Evolutionary conservation across 2,888 invertebrate species (phyloP).

Genomic region (Drosophila mayaguana): DNA sequence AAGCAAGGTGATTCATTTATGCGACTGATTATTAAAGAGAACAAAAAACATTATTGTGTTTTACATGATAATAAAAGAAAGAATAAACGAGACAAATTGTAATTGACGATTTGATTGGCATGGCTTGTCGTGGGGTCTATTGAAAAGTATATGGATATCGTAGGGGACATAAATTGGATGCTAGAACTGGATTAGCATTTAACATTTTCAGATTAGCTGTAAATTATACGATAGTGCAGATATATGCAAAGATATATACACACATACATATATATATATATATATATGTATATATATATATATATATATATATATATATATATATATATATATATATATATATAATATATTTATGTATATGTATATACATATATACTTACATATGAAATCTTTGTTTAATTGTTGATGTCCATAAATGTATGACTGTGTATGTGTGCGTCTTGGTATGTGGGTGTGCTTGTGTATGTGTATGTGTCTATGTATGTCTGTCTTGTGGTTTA

Average conservation of each 20-base stretch:
- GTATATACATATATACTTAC: background rate
- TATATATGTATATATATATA: background rate
- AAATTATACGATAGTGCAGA: slow-evolving; percentile 7
- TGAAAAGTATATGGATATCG: slow-evolving; percentile 39
- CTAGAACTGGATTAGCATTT: slow-evolving; percentile 9
- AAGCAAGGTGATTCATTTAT: slow-evolving; percentile 81
- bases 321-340: background rate
- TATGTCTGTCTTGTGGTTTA: slow-evolving; percentile 51
- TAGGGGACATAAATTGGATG: slow-evolving; percentile 51
- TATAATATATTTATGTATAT: background rate
- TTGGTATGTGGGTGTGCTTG: background rate
- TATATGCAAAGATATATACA: background rate
- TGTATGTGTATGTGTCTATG: slow-evolving; percentile 16
- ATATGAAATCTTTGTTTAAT: slow-evolving; percentile 5
- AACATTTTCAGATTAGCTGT: slow-evolving; percentile 10
- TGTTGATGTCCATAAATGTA: background rate
- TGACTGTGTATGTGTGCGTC: background rate
- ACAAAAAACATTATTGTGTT: slow-evolving; percentile 54
- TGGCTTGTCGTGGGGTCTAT: slow-evolving; percentile 42
- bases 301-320: slow-evolving; percentile 3
- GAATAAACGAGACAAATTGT: slow-evolving; percentile 28
- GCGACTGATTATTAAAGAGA: slow-evolving; percentile 76
- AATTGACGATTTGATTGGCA: slow-evolving; percentile 31
- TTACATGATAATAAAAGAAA: slow-evolving; percentile 52
- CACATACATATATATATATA: background rate